Evolutionary conservation across 2,797 vertebrate species (phyloP), one percentile per base, ranked within the genome.

Genomic region (Cyprinodon diabolis): DNA sequence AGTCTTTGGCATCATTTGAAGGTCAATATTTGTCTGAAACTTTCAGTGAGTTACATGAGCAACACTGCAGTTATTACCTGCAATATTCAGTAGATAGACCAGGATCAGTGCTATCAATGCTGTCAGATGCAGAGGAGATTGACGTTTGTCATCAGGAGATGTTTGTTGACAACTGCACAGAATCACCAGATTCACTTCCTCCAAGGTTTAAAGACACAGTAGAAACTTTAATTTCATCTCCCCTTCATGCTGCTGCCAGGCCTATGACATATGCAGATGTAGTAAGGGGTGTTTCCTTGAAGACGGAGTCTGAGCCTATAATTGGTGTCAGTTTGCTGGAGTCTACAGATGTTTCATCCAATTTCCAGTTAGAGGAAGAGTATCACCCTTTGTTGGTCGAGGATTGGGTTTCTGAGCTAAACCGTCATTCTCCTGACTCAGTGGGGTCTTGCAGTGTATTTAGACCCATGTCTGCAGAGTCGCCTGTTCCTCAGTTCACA

Each of bases 401-500:
- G 0, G 7, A 66, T 19, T 71, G 57, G 47, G 0, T 66, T 0
- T 40, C 0, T 1, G 55, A 65, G 0, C 17, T 71, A 0, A 9
- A 19, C 12, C 10, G 63, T 12, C 11, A 54, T 6, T 82, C 72
- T 66, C 67, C 69, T 6, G 47, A 68, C 6, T 82, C 79, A 52
- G 7, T 76, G 43, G 23, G 21, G 0, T 78, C 69, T 70, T 25
- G 77, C 40, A 14, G 21, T 66, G 75, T 78, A 25, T 19, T 54
- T 6, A 62, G 62, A 7, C 23, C 68, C 1, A 30, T 77, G 0
- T 71, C 71, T 37, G 57, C 74, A 2, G 74, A 80, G 21, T 80
- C 85, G 4, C 84, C 87, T 75, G 13, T 90, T 72, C 76, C 78
- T 25, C 72, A 85, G 21, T 79, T 84, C 60, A 68, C 17, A 19